Conservation (phyloP, 1,140 invertebrate species). For the Drosophila albomicans region DNA sequence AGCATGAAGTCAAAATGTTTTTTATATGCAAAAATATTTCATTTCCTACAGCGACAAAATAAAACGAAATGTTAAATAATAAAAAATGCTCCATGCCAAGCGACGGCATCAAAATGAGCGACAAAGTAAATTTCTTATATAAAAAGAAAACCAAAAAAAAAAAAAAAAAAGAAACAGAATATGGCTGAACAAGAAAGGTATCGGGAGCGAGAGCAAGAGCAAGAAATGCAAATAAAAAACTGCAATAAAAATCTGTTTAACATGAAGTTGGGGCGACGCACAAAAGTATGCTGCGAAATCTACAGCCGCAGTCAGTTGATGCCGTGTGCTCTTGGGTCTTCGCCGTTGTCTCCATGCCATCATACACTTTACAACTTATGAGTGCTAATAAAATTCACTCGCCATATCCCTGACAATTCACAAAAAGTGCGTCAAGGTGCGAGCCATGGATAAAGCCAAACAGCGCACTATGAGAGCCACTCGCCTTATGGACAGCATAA, state of each 20-base stretch:
- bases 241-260: constrained; percentile 82
- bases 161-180: background rate
- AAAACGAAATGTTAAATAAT: constrained; percentile 77
- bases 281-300: constrained; percentile 56
- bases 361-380: constrained; percentile 81
- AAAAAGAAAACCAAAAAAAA: constrained; percentile 12
- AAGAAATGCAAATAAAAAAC: constrained; percentile 74
- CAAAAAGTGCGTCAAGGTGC: constrained; percentile 71
- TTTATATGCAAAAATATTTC: constrained; percentile 83
- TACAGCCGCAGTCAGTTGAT: constrained; percentile 32
- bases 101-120: constrained; percentile 53
- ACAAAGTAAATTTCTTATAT: constrained; percentile 70
- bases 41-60: constrained; percentile 74
- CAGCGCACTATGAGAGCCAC: background rate
- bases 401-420: constrained; percentile 63
- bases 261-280: constrained; percentile 62
- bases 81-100: constrained; percentile 53
- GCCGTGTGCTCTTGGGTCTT: background rate
- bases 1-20: constrained; percentile 76
- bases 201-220: constrained; percentile 20
- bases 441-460: constrained; percentile 37
- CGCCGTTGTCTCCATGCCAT: constrained; percentile 28
- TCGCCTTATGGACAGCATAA: constrained; percentile 44
- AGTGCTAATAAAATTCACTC: constrained; percentile 80
- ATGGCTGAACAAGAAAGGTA: constrained; percentile 11